Evolutionary conservation across 2,113 vertebrate species (phyloP), one percentile per base, ranked within the genome.

Genomic region (Dromaius novaehollandiae): DNA sequence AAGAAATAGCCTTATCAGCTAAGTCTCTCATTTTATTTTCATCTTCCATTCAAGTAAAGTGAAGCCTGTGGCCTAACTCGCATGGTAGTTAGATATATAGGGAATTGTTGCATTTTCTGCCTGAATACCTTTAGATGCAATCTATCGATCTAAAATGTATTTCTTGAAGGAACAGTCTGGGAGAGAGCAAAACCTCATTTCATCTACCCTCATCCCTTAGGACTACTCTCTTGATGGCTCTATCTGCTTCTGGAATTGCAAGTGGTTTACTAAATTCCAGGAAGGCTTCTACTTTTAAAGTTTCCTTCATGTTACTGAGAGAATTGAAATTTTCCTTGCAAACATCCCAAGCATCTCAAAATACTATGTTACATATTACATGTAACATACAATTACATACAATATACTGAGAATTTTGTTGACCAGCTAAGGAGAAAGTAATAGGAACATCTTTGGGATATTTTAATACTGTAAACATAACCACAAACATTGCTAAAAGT

Each of bases 171-270:
- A 93, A 69, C 32, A 84, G 28, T 20, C 53, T 68, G 28, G 3
- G 50, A 95, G 18, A 94, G 26, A 70, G 51, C 7, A 87, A 93
- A 96, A 61, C 38, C 8, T 92, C 48, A 50, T 90, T 96, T 95
- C 70, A 92, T 55, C 51, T 56, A 75, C 11, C 6, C 1, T 21
- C 16, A 71, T 95, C 69, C 21, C 28, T 82, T 50, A 86, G 69
- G n/a, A 82, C 18, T 89, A 30, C 26, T 82, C 36, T 44, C 32
- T 11, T 48, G 68, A 94, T 34, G 40, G 26, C 40, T 86, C 1
- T 71, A 93, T 79, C 46, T 66, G 16, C n/a, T 81, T 81, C 73
- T 51, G 32, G 30, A 16, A 75, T 68, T 75, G 24, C 26, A 90
- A 88, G 11, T 2, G 6, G 17, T 83, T 90, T 81, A 46, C 51